These are phyloP conservation scores for Cebus imitator DNA, from an alignment of 2,113 vertebrate species.

Conservation along the genomic window DNA sequence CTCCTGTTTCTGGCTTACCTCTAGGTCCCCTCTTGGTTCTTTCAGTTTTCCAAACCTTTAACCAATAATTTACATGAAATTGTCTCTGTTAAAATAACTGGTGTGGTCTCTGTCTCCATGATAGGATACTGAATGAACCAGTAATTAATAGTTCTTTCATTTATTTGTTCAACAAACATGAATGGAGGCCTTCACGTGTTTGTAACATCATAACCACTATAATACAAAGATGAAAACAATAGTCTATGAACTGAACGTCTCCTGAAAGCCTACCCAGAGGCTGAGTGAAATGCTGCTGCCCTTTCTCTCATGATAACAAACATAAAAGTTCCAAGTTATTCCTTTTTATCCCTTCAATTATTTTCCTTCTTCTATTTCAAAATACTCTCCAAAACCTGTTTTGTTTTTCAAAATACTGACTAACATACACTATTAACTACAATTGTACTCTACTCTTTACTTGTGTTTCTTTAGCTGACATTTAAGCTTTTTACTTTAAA, in stretches of 20 bases:
- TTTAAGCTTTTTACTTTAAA: conserved; percentile 45
- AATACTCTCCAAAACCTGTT: not conserved
- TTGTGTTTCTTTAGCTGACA: conserved; percentile 12
- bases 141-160: not conserved
- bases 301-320: not conserved
- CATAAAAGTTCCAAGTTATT: not conserved
- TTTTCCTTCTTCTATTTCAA: not conserved
- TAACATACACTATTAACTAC: not conserved
- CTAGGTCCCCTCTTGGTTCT: not conserved
- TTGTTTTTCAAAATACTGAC: not conserved
- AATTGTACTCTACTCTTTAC: conserved; percentile 10
- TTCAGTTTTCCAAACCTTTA: not conserved
- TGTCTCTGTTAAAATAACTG: not conserved
- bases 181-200: not conserved
- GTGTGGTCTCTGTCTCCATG: not conserved
- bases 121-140: not conserved
- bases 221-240: not conserved
- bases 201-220: not conserved
- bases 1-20: not conserved
- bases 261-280: not conserved
- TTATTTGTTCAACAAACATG: not conserved
- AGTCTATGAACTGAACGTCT: not conserved
- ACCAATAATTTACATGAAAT: not conserved
- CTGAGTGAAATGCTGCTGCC: no score
- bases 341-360: not conserved